phyloP scores from a whole-genome alignment of 2,113 vertebrate species.

The Pedetes capensis region DNA sequence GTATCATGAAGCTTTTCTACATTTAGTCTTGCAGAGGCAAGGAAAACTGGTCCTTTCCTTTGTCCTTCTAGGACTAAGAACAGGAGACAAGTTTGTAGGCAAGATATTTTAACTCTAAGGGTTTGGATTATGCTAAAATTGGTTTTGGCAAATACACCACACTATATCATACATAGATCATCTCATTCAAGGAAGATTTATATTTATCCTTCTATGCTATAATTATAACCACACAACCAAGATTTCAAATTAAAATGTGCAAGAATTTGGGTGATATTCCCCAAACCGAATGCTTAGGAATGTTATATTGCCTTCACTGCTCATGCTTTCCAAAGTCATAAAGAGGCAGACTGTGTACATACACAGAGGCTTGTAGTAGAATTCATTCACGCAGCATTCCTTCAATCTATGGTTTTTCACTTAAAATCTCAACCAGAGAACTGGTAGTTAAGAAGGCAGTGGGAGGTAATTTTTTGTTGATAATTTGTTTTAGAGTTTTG shows the following conservation, averaged over 20 bases:
- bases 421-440: neutral
- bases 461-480: neutral
- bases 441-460: neutral
- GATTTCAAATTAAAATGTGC: constrained; percentile 41
- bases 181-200: constrained; percentile 49
- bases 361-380: neutral
- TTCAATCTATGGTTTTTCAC: neutral
- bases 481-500: neutral
- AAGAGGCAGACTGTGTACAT: neutral
- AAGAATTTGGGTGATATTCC: constrained; percentile 1
- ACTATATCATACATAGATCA: constrained; percentile 16
- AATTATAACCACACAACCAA: constrained; percentile 33
- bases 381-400: neutral
- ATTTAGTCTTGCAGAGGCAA: constrained; percentile 1
- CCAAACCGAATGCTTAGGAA: constrained; percentile 4
- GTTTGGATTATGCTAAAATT: constrained; percentile 20
- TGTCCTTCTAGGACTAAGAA: constrained; percentile 1
- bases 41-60: neutral
- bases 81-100: constrained; percentile 33
- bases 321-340: neutral
- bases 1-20: neutral
- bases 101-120: constrained; percentile 44
- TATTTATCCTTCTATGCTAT: neutral
- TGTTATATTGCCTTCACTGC: neutral
- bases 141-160: constrained; percentile 22